A percentile compares a stretch with the other conserved stretches of the same genome.
These are phyloP conservation scores for Drosophila limbata DNA, from an alignment of 2,888 invertebrate species.

Conservation along the genomic window DNA sequence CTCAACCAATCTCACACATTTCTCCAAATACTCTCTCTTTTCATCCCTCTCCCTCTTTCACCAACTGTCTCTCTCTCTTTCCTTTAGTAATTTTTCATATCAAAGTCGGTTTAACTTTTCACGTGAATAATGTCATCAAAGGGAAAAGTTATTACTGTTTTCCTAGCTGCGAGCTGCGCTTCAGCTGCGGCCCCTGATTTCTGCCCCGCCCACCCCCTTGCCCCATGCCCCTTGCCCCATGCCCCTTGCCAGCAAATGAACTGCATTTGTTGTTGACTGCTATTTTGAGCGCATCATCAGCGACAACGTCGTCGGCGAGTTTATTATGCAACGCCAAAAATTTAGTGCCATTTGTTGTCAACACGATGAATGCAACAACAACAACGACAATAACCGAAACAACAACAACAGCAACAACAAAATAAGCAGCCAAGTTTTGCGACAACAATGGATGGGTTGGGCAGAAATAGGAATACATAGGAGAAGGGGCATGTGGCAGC, in stretches of 20 bases:
- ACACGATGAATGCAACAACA: conserved; percentile 68
- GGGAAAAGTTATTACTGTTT: conserved; percentile 77
- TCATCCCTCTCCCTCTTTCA: background rate
- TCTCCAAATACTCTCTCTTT: background rate
- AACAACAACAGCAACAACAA: conserved; percentile 24
- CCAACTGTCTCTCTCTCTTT: background rate
- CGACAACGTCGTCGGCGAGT: conserved; percentile 59
- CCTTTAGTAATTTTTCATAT: conserved; percentile 27
- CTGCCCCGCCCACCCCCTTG: background rate
- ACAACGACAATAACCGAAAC: conserved; percentile 22
- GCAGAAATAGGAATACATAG: background rate
- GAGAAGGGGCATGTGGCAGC: background rate
- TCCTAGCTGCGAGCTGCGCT: conserved; percentile 49
- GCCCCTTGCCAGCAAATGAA: conserved; percentile 2
- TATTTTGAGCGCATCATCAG: conserved; percentile 64
- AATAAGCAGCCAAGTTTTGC: conserved; percentile 51
- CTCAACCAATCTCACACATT: conserved; percentile 6
- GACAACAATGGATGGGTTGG: conserved; percentile 47
- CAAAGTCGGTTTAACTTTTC: conserved; percentile 66
- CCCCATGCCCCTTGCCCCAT: background rate
- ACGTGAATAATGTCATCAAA: conserved; percentile 76
- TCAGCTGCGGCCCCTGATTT: conserved; percentile 36
- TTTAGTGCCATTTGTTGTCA: conserved; percentile 80
- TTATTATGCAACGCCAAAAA: conserved; percentile 78
- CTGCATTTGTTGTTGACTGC: conserved; percentile 35